Conservation (phyloP, 2,888 invertebrate genomes). For the Microchrysa polita region DNA sequence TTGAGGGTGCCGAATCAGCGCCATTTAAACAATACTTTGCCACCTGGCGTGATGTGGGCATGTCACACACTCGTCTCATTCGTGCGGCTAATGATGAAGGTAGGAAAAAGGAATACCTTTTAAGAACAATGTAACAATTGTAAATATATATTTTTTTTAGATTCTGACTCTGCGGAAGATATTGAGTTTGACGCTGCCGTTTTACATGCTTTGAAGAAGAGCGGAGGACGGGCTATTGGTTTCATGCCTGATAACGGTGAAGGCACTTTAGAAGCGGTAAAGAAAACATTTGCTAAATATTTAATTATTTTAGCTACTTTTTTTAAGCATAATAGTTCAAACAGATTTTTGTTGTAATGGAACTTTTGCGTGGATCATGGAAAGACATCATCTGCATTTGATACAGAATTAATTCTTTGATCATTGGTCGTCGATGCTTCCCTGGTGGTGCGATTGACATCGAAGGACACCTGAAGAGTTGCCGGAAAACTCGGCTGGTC, state of each 20-base stretch:
- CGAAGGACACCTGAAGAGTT: too few species aligned
- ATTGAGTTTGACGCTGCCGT: slow-evolving; percentile 60
- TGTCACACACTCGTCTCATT: slow-evolving; percentile 70
- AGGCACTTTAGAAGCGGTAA: slow-evolving; percentile 66
- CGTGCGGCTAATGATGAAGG: slow-evolving; percentile 63
- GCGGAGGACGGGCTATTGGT: slow-evolving; percentile 71
- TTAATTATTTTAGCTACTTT: too few species aligned
- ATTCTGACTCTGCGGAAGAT: slow-evolving; percentile 54
- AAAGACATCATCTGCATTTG: too few species aligned
- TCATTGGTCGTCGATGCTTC: too few species aligned
- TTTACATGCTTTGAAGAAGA: slow-evolving; percentile 64
- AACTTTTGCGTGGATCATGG: too few species aligned
- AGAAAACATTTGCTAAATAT: not conserved
- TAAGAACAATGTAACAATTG: not conserved
- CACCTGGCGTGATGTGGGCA: slow-evolving; percentile 77
- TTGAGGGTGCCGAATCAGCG: slow-evolving; percentile 85
- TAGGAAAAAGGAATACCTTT: slow-evolving; percentile 27
- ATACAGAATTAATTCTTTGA: too few species aligned
- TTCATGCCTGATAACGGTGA: slow-evolving; percentile 81
- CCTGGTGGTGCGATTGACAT: too few species aligned
- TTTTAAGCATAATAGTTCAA: too few species aligned
- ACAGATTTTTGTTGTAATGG: too few species aligned
- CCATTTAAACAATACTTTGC: slow-evolving; percentile 90
- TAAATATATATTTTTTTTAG: slow-evolving; percentile 51
- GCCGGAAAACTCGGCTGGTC: too few species aligned